Evolutionary conservation across 2,797 vertebrate species (phyloP).

Genomic region (Aeoliscus strigatus): DNA sequence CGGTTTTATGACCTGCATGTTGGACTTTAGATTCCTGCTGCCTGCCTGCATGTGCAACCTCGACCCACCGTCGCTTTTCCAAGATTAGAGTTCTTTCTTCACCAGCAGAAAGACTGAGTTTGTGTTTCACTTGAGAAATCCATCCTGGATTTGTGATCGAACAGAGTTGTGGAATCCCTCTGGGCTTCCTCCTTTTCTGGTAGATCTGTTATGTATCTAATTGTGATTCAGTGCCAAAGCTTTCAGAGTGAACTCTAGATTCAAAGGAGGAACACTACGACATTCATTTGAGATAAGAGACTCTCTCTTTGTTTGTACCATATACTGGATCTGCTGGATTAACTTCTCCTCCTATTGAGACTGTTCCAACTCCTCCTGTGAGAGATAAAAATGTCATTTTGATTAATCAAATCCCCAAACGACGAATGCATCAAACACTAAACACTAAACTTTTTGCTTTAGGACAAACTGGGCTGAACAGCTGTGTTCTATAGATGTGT

Average conservation of each 20-base stretch:
- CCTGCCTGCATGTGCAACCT: too few species aligned
- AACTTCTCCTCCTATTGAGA: conserved; percentile 12
- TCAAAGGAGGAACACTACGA: background rate
- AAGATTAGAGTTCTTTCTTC: too few species aligned
- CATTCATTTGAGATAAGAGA: too few species aligned
- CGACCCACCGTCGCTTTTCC: too few species aligned
- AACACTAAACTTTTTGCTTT: too few species aligned
- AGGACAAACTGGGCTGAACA: too few species aligned
- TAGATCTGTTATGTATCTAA: conserved; percentile 1
- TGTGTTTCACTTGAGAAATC: conserved; percentile 7
- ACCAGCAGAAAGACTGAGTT: too few species aligned
- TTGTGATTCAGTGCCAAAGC: background rate
- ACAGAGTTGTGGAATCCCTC: conserved; percentile 2
- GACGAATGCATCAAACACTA: conserved; percentile 31
- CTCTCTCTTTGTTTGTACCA: too few species aligned
- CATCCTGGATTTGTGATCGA: background rate
- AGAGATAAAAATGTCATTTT: conserved; percentile 23
- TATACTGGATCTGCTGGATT: conserved; percentile 14
- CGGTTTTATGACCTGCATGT: too few species aligned
- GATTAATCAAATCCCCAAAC: conserved; percentile 8
- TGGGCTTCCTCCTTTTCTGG: conserved; percentile 7
- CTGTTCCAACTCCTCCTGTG: conserved; percentile 5
- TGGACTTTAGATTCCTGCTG: too few species aligned
- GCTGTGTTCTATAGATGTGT: conserved; percentile 13
- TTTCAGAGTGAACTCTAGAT: conserved; percentile 9